Evolutionary conservation across 2,797 vertebrate genomes (phyloP), one percentile per base, ranked within the genome.

Genomic region (Podarcis siculus): DNA sequence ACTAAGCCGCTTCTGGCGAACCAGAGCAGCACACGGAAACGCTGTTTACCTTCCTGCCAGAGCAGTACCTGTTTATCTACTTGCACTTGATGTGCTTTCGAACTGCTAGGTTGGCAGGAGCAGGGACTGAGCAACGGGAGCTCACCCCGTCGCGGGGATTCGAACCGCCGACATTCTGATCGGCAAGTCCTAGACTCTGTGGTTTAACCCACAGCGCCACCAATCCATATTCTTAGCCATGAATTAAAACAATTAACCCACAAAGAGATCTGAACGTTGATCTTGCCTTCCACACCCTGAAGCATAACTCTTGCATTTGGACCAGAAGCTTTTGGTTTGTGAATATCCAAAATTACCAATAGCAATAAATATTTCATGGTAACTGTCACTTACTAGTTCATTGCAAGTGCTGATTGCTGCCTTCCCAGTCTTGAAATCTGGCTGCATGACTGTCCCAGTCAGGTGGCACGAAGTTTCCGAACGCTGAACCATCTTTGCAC

Each of bases 391-490:
- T 97, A 99, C 99, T 98, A 99, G 95, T 86, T 98, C 98, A 42
- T 91, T 95, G 90, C 99, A 99, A 64, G 98, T 96, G 95, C 98
- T 99, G 95, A 99, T 96, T 0, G 97, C 97, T 67, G 98, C 98
- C 0, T 93, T 97, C 64, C 98, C 98, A 0, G 81, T 89, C 9
- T 93, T 83, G 0, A 45, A 66, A 10, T 88, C 95, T 0, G 93
- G 92, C 32, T 97, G 94, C 45, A 95, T 93, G 64, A 97, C 98
- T 0, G 97, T 97, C 89, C 99, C 99, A 58, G 95, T 91, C 79
- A 98, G 97, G 87, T 99, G 98, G 92, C 99, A 99, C 78, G 93
- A 93, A 30, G 95, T 95, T 32, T 91, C 95, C 0, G 67, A 90
- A 17, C 1, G 90, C 66, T 93, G 1, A 25, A 81, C 80, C 72